Evolutionary conservation across 2,113 vertebrate species (phyloP).

Genomic region (Hippocampus mohnikei): DNA sequence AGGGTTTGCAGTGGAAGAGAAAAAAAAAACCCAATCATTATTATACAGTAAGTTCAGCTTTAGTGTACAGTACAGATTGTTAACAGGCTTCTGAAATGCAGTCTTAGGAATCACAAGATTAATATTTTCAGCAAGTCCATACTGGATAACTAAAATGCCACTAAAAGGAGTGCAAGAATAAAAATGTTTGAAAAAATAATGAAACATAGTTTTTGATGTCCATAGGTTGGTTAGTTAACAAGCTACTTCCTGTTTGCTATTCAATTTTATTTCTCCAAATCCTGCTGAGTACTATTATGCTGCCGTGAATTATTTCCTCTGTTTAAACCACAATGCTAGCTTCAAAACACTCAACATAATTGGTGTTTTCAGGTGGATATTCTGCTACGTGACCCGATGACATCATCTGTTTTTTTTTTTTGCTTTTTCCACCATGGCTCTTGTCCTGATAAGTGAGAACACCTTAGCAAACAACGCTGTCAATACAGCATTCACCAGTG

Average conservation of each 20-base stretch:
- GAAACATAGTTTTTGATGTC: too few relatives aligned
- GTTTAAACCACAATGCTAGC: constrained; percentile 7
- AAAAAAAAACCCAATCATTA: too few relatives aligned
- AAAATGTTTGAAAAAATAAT: too few relatives aligned
- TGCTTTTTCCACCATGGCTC: constrained; percentile 19
- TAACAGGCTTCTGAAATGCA: too few relatives aligned
- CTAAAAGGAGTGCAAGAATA: too few relatives aligned
- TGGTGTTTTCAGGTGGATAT: constrained; percentile 28
- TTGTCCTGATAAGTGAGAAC: constrained; percentile 40
- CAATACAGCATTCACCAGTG: constrained; percentile 48
- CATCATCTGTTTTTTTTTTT: constrained; percentile 8
- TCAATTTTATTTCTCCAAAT: background rate
- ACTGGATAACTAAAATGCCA: too few relatives aligned
- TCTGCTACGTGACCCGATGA: constrained; percentile 25
- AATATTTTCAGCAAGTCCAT: too few relatives aligned
- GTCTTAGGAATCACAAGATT: too few relatives aligned
- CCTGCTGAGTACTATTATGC: background rate
- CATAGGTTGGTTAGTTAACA: too few relatives aligned
- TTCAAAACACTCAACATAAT: constrained; percentile 7
- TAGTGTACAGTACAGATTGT: too few relatives aligned
- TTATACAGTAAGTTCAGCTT: too few relatives aligned
- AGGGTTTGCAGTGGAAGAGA: too few relatives aligned
- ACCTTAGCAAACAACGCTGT: constrained; percentile 27
- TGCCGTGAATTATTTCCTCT: background rate
- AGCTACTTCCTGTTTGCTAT: background rate